Conservation (phyloP, 2,888 invertebrate species). For the Halictus quadricinctus region DNA sequence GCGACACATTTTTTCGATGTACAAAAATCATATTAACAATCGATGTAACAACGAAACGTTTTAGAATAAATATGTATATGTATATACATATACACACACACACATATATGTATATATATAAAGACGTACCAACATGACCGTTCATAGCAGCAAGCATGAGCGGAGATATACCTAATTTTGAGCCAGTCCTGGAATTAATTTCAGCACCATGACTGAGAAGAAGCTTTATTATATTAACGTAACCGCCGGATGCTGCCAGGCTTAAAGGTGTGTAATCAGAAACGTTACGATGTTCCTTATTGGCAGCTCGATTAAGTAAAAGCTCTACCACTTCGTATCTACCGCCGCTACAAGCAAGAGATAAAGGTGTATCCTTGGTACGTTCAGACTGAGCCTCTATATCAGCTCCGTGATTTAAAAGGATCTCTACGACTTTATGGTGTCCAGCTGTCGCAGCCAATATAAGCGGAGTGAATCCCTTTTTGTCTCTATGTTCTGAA, state of each 20-base stretch:
- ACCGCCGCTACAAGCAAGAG: conserved; percentile 98
- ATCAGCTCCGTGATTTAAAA: conserved; percentile 97
- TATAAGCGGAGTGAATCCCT: conserved; percentile 98
- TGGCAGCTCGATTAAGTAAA: conserved; percentile 93
- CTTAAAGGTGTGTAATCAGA: conserved; percentile 99
- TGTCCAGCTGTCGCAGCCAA: conserved; percentile 98
- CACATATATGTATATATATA: background rate
- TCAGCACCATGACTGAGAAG: conserved; percentile 97
- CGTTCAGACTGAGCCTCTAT: conserved; percentile 99
- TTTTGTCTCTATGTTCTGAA: conserved; percentile 97
- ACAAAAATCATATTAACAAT: background rate
- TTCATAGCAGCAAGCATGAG: conserved; percentile 99
- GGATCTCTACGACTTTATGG: conserved; percentile 94
- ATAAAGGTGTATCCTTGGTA: conserved; percentile 99
- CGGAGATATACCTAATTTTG: conserved; percentile 98
- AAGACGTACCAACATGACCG: conserved; percentile 88
- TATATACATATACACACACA: no score
- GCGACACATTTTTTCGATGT: background rate
- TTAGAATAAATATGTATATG: background rate
- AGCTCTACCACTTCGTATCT: conserved; percentile 98
- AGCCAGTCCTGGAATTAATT: conserved; percentile 98
- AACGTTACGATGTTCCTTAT: conserved; percentile 99
- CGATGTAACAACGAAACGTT: background rate
- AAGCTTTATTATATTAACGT: conserved; percentile 98
- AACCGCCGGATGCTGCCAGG: conserved; percentile 98